A percentile compares a stretch with the other conserved stretches of the same genome.
Evolutionary conservation across 64 coral and sea anemone species (phyloP).

Genomic region (Montipora sp.): DNA sequence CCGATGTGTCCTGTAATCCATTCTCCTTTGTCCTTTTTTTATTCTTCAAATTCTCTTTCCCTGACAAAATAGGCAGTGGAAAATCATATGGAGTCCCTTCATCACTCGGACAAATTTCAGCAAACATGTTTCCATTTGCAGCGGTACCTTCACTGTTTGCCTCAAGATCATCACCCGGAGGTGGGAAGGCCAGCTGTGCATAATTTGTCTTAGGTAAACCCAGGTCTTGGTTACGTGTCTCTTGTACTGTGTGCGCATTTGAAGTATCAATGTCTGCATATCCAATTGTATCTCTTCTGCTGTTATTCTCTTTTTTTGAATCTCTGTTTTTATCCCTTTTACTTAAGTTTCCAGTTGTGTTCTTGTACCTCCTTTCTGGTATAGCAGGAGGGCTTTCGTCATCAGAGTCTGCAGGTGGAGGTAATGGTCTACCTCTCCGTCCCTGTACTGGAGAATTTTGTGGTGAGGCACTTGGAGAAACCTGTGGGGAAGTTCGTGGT

Average conservation of each 20-base stretch:
- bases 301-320: neutral
- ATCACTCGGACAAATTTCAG: slow-evolving; percentile 40
- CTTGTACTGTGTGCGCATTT: neutral
- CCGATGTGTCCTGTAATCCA: slow-evolving; percentile 37
- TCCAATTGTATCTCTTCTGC: slow-evolving; percentile 53
- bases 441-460: slow-evolving; percentile 66
- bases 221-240: neutral
- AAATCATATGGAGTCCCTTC: slow-evolving; percentile 78
- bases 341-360: neutral
- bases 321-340: slow-evolving; percentile 22
- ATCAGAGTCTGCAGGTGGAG: slow-evolving; percentile 70
- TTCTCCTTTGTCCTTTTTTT: slow-evolving; percentile 55
- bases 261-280: slow-evolving; percentile 66
- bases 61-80: slow-evolving; percentile 70
- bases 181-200: slow-evolving; percentile 78
- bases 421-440: slow-evolving; percentile 69
- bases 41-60: slow-evolving; percentile 28
- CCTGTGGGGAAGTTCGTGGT: slow-evolving; percentile 61
- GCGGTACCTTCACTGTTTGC: neutral
- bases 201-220: slow-evolving; percentile 67
- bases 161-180: neutral
- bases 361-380: slow-evolving; percentile 81
- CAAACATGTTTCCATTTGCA: slow-evolving; percentile 14
- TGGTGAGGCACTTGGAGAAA: slow-evolving; percentile 73
- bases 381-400: slow-evolving; percentile 82